Conservation (phyloP, 2,888 invertebrate species). For the Hemicrepidius hirtus region DNA sequence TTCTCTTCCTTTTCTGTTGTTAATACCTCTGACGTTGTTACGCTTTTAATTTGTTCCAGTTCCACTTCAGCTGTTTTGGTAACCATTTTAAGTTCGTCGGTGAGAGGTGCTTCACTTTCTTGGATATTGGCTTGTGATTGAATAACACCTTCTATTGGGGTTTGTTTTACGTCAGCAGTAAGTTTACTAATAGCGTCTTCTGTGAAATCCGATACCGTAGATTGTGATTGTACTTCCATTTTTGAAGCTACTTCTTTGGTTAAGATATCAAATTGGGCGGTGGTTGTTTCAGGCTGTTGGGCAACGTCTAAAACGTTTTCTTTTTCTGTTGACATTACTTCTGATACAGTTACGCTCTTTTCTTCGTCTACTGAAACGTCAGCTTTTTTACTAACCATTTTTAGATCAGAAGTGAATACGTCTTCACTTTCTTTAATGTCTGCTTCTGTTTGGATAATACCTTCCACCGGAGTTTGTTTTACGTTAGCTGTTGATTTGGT, state of each 20-base stretch:
- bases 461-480: constrained; percentile 61
- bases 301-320: constrained; percentile 69
- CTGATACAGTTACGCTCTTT: constrained; percentile 68
- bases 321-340: constrained; percentile 73
- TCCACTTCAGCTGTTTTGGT: constrained; percentile 68
- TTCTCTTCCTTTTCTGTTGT: constrained; percentile 72
- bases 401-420: constrained; percentile 42
- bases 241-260: constrained; percentile 72
- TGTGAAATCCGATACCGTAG: constrained; percentile 12
- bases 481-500: constrained; percentile 63
- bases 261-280: constrained; percentile 66
- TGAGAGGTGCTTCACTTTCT: constrained; percentile 62
- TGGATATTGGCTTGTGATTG: constrained; percentile 60
- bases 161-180: constrained; percentile 36
- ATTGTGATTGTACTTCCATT: constrained; percentile 59
- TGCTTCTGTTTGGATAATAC: constrained; percentile 65
- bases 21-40: constrained; percentile 73
- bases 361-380: constrained; percentile 70
- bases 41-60: constrained; percentile 68
- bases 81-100: constrained; percentile 43
- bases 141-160: constrained; percentile 27
- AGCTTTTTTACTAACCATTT: constrained; percentile 66
- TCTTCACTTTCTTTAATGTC: constrained; percentile 68
- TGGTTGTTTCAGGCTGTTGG: constrained; percentile 64
- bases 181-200: not conserved